Evolutionary conservation across 1,140 invertebrate genomes (phyloP), one percentile per base, ranked within the genome.

Genomic region (Bombus huntii): DNA sequence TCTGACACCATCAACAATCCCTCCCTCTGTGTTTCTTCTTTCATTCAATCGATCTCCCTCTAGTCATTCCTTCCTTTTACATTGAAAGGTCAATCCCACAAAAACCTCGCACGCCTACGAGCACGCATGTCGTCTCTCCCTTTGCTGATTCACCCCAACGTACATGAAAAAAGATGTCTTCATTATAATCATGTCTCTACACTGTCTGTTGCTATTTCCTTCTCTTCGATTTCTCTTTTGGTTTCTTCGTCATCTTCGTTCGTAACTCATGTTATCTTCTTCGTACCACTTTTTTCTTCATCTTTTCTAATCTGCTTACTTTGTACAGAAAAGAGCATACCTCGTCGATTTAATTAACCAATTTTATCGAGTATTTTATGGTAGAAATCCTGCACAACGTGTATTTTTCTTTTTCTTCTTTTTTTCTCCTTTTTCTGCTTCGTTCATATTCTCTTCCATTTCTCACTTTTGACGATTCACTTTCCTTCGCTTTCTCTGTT

Each of bases 91-190:
- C 78, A 53, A 18, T 80, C 57, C 53, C 65, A 39, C 62, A 66
- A 28, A 34, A 34, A 6, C 66, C 65, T 78, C 83, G 77, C 83
- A 68, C 83, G 85, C 80, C 80, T 76, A 57, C 72, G 72, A 87
- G 62, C 78, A 84, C 85, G 77, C 80, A 71, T 31, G 70, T 79
- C 34, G 68, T 65, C 80, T 71, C 88, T 91, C 89, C 87, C 91
- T 89, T 90, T 66, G 85, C 78, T 68, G 90, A 92, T 93, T 91
- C 92, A 91, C 91, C 87, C 80, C 86, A 85, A 89, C 89, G 90
- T 93, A 91, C 92, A 92, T 91, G 89, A 91, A 92, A 93, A 47
- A 47, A 47, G 44, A 94, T 94, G 90, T 93, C 92, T 93, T 92
- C 92, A 91, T 94, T 94, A 93, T 90, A 93, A 92, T n/a, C 65